Percentiles rank a stretch among this genome's conserved stretches.
These are phyloP conservation scores for Musca vetustissima DNA, from an alignment of 1,140 invertebrate species.

Conservation along the genomic window DNA sequence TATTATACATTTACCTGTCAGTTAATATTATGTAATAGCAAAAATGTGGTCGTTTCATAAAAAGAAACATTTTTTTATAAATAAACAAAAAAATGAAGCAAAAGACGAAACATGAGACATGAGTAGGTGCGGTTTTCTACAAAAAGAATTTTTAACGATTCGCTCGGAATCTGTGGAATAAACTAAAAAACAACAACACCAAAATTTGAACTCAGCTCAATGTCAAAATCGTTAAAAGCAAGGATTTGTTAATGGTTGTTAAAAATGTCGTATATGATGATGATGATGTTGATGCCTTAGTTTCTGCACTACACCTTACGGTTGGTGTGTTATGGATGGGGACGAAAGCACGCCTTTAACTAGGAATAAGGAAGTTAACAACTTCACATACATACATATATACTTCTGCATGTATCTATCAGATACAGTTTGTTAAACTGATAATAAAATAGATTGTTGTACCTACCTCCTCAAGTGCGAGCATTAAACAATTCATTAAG, in stretches of 20 bases:
- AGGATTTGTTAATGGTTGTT: background rate
- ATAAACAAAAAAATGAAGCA: background rate
- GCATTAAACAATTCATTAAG: too few species aligned
- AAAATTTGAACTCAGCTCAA: background rate
- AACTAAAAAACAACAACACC: too few species aligned
- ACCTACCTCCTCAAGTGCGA: too few species aligned
- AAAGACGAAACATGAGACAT: background rate
- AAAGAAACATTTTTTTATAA: background rate
- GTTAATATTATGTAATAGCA: background rate
- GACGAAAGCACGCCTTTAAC: too few species aligned
- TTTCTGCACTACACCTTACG: background rate
- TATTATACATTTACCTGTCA: background rate
- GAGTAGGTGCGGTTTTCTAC: background rate
- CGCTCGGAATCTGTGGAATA: too few species aligned
- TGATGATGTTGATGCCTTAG: background rate
- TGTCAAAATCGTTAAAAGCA: constrained; percentile 15
- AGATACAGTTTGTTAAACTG: too few species aligned
- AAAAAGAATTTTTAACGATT: background rate
- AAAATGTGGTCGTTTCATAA: background rate
- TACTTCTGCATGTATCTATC: too few species aligned
- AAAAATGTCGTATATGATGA: background rate
- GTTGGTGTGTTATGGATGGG: too few species aligned
- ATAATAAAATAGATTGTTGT: too few species aligned
- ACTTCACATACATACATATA: too few species aligned
- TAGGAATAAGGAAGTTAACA: too few species aligned